These are phyloP conservation scores for Atrina japonica DNA, from an alignment of 2,888 invertebrate species.

Conservation along the genomic window DNA sequence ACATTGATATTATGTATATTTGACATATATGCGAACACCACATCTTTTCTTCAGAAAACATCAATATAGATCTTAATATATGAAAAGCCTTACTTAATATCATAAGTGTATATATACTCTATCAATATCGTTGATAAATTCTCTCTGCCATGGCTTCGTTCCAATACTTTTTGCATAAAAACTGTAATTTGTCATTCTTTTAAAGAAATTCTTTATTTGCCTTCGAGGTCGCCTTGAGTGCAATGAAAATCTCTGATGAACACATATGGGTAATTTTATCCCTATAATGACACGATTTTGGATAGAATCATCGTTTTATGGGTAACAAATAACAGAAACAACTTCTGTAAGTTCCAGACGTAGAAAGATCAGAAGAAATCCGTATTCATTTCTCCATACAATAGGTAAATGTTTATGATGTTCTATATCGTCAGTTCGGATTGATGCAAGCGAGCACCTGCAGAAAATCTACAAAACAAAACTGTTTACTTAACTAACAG, in stretches of 20 bases:
- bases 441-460: conserved; percentile 31
- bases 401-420: conserved; percentile 31
- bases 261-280: conserved; percentile 20
- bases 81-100: too few species aligned
- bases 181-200: too few species aligned
- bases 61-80: too few species aligned
- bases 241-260: background rate
- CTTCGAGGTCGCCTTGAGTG: too few species aligned
- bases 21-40: too few species aligned
- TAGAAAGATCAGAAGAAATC: conserved; percentile 24
- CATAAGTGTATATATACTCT: too few species aligned
- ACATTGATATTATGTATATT: too few species aligned
- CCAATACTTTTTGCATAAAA: too few species aligned
- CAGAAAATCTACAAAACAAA: conserved; percentile 30
- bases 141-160: too few species aligned
- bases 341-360: conserved; percentile 7
- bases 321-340: conserved; percentile 23
- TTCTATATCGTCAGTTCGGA: conserved; percentile 27
- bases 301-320: conserved; percentile 17
- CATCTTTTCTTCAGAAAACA: too few species aligned
- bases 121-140: too few species aligned
- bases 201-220: too few species aligned
- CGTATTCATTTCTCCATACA: conserved; percentile 16
- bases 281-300: conserved; percentile 24
- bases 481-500: conserved; percentile 38